These are phyloP conservation scores for Siderastrea siderea DNA, from an alignment of 92 coral and sea anemone genomes.

Conservation along the genomic window DNA sequence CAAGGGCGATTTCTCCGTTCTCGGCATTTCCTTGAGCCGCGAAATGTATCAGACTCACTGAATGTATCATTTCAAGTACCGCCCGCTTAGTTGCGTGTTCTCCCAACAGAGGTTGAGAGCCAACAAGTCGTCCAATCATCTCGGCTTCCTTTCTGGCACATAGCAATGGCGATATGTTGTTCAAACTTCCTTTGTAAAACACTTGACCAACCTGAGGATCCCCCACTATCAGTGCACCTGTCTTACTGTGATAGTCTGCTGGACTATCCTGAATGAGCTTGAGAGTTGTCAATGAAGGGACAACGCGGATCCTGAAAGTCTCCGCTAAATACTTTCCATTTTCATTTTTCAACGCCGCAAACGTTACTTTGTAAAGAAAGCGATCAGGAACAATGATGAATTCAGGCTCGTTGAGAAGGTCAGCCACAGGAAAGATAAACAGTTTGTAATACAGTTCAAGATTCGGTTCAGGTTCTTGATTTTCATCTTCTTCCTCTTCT, in stretches of 20 bases:
- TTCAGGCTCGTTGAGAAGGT: neutral
- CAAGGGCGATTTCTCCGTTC: slow-evolving; percentile 47
- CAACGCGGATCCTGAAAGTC: slow-evolving; percentile 25
- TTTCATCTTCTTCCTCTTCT: neutral
- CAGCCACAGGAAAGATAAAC: neutral
- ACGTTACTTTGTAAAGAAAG: slow-evolving; percentile 34
- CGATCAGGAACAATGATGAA: slow-evolving; percentile 59
- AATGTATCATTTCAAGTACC: slow-evolving; percentile 13
- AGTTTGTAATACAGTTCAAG: too few relatives aligned
- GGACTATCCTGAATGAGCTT: slow-evolving; percentile 17
- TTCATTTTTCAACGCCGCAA: slow-evolving; percentile 41
- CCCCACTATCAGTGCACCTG: slow-evolving; percentile 45
- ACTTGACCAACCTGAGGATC: slow-evolving; percentile 46
- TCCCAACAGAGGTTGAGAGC: slow-evolving; percentile 20
- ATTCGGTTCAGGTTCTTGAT: neutral
- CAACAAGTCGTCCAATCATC: slow-evolving; percentile 8
- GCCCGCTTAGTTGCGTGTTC: slow-evolving; percentile 45
- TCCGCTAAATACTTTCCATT: slow-evolving; percentile 18
- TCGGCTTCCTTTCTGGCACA: slow-evolving; percentile 36
- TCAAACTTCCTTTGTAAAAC: neutral
- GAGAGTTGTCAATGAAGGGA: slow-evolving; percentile 39
- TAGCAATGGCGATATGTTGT: neutral
- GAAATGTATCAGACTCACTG: slow-evolving; percentile 34
- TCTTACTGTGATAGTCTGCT: slow-evolving; percentile 15
- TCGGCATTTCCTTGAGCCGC: slow-evolving; percentile 49